Evolutionary conservation across 2,113 vertebrate species (phyloP).

Genomic region (Hippocampus barbouri): DNA sequence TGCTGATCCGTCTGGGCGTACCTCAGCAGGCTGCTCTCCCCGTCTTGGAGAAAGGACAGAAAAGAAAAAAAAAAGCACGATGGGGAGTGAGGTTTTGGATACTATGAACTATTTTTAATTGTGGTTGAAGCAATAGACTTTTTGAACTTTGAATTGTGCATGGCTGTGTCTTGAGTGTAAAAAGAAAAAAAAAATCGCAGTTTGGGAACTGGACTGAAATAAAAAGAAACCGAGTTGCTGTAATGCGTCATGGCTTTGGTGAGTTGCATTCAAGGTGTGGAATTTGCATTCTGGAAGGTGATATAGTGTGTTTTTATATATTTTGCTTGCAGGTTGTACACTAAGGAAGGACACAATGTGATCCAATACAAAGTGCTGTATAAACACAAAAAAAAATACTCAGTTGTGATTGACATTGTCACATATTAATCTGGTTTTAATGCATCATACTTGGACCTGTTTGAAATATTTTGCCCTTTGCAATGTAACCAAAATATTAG

Average conservation of each 20-base stretch:
- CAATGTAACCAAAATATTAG: not conserved
- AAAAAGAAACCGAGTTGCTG: conserved; percentile 54
- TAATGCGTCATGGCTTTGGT: not conserved
- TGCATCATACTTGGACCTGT: conserved; percentile 1
- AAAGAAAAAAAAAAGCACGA: conserved; percentile 18
- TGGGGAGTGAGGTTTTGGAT: conserved; percentile 77
- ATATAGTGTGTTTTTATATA: not conserved
- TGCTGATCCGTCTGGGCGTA: conserved; percentile 81
- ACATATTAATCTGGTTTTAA: not conserved
- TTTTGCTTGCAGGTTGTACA: not conserved
- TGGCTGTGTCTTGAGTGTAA: conserved; percentile 99
- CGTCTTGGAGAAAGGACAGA: conserved; percentile 57
- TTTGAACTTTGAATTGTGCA: conserved; percentile 98
- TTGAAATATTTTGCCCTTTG: not conserved
- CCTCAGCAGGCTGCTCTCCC: conserved; percentile 74
- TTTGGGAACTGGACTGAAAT: conserved; percentile 95
- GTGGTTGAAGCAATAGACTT: conserved; percentile 99
- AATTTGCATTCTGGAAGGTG: not conserved
- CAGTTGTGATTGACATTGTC: not conserved
- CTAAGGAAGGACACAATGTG: not conserved
- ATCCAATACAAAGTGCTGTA: not conserved
- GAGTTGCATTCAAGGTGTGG: not conserved
- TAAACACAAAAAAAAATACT: not conserved
- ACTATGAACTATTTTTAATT: conserved; percentile 87
- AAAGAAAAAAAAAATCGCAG: conserved; percentile 85